Evolutionary conservation across 2,113 vertebrate genomes (phyloP).

Genomic region (Melozone crissalis): DNA sequence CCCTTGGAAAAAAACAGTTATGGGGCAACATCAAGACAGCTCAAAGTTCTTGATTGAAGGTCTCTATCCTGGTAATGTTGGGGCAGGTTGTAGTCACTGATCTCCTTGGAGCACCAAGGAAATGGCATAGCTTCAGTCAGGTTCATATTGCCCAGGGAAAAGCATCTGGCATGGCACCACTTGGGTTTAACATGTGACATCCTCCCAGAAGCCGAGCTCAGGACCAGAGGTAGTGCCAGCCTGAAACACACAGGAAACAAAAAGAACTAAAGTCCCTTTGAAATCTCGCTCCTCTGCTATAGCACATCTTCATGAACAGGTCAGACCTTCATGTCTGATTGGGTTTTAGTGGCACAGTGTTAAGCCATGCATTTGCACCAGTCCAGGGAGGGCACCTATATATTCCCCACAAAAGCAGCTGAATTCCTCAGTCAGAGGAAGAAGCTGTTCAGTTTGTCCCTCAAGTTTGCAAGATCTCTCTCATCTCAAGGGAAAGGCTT

Average conservation of each 20-base stretch:
- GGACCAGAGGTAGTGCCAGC: background rate
- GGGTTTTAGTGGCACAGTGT: fast-evolving
- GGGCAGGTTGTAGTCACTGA: background rate
- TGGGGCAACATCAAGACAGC: background rate
- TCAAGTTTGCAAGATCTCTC: background rate
- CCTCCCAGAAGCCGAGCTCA: background rate
- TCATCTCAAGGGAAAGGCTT: background rate
- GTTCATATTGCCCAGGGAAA: background rate
- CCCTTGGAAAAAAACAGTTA: background rate
- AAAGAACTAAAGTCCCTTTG: background rate
- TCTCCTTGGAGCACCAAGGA: background rate
- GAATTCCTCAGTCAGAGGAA: background rate
- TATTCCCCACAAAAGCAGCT: background rate
- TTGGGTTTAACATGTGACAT: fast-evolving
- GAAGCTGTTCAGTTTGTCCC: background rate
- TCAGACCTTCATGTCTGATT: background rate
- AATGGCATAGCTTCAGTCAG: background rate
- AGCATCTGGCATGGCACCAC: background rate
- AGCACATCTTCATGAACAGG: background rate
- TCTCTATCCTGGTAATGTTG: background rate
- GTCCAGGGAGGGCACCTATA: background rate
- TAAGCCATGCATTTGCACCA: background rate
- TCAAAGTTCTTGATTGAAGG: background rate
- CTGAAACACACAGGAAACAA: background rate
- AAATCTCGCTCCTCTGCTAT: background rate